Conservation (phyloP, 2,888 invertebrate species). For the Siphlonurus alternatus region DNA sequence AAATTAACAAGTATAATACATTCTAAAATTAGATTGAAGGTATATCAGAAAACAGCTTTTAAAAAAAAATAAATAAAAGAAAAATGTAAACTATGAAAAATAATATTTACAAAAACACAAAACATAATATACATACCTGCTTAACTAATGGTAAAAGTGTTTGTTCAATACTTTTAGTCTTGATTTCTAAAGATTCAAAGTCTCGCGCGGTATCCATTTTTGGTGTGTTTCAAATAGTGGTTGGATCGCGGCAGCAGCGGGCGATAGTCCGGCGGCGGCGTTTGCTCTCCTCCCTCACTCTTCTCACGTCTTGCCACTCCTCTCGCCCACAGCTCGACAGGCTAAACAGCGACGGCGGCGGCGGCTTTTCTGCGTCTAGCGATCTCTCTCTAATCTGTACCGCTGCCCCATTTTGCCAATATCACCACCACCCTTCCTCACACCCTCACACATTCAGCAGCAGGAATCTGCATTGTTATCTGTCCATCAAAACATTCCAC, state of each 20-base stretch:
- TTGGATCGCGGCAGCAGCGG: neutral
- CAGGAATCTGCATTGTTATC: neutral
- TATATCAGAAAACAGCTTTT: too few relatives aligned
- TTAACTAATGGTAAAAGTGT: constrained; percentile 85
- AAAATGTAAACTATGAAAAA: too few relatives aligned
- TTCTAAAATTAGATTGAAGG: too few relatives aligned
- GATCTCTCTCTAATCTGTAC: neutral
- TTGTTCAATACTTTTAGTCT: constrained; percentile 87
- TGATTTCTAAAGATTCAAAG: constrained; percentile 48
- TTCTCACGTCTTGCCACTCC: too few relatives aligned
- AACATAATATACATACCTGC: constrained; percentile 44
- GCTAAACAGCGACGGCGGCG: too few relatives aligned
- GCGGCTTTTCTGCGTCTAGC: neutral
- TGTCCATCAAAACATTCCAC: too few relatives aligned
- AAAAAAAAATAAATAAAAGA: too few relatives aligned
- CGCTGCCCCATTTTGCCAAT: neutral
- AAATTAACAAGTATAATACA: too few relatives aligned
- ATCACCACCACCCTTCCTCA: neutral
- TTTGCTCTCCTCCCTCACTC: too few relatives aligned
- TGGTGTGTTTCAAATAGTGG: constrained; percentile 19
- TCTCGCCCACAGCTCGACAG: too few relatives aligned
- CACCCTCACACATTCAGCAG: neutral
- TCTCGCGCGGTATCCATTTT: constrained; percentile 15
- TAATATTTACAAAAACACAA: too few relatives aligned
- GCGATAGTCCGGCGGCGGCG: too few relatives aligned